Conservation (phyloP, 2,113 vertebrate genomes). For the Stegastes partitus region DNA sequence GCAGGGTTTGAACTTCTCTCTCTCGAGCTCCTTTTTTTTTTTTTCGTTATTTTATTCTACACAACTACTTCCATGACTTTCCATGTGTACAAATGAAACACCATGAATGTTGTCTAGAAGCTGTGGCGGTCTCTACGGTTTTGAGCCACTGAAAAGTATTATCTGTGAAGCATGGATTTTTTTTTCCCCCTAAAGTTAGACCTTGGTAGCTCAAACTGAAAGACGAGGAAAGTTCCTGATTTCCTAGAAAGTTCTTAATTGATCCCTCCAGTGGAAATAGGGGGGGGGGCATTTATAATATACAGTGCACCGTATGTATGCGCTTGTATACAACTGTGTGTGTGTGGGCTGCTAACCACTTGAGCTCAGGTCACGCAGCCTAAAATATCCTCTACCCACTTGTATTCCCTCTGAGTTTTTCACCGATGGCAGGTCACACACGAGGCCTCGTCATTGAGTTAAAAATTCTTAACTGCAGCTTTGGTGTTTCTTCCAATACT, state of each 20-base stretch:
- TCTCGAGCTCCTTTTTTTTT: neutral
- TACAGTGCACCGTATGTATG: neutral
- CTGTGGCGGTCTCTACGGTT: neutral
- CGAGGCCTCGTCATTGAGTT: slow-evolving; percentile 51
- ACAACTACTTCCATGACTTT: neutral
- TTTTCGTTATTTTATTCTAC: neutral
- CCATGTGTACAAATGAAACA: neutral
- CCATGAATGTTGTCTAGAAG: too few relatives aligned
- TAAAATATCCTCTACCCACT: slow-evolving; percentile 29
- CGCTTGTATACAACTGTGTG: neutral
- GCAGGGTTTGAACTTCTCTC: slow-evolving; percentile 11
- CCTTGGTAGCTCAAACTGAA: neutral
- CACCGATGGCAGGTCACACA: slow-evolving; percentile 42
- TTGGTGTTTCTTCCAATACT: slow-evolving; percentile 60
- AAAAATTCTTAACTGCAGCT: slow-evolving; percentile 66
- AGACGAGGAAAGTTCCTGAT: neutral
- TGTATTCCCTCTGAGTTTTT: slow-evolving; percentile 19
- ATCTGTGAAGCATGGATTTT: neutral
- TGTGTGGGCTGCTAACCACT: neutral
- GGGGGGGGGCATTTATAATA: neutral
- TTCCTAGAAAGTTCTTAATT: neutral
- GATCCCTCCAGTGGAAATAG: too few relatives aligned
- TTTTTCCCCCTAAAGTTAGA: neutral
- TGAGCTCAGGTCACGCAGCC: slow-evolving; percentile 20
- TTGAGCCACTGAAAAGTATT: slow-evolving; percentile 1